phyloP scores from a whole-genome alignment of 2,888 invertebrate genomes.

The Orthosia gothica region DNA sequence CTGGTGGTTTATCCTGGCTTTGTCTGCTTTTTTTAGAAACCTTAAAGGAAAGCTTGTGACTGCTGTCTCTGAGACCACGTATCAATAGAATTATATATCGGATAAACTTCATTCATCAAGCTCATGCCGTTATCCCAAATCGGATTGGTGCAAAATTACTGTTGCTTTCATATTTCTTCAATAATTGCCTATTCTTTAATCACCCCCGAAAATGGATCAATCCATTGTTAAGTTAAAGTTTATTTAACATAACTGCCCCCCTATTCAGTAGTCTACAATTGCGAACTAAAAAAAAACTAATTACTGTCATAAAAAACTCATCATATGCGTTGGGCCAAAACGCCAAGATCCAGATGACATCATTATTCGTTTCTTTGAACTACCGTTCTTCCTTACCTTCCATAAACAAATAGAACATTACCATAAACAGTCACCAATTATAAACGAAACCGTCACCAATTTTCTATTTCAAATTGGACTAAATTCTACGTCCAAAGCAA shows the following conservation, averaged over 20 bases:
- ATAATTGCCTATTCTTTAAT: too few species aligned
- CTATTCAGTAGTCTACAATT: not conserved
- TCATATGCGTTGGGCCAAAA: too few species aligned
- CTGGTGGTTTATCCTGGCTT: not conserved
- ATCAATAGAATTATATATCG: too few species aligned
- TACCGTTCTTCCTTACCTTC: slow-evolving; percentile 1
- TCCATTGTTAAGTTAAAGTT: not conserved
- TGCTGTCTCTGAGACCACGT: too few species aligned
- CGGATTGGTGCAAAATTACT: too few species aligned
- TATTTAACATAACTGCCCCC: not conserved
- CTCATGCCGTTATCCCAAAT: too few species aligned
- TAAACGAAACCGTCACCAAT: slow-evolving; percentile 39
- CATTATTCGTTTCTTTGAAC: not conserved
- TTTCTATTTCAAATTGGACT: slow-evolving; percentile 45
- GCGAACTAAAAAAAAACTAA: not conserved
- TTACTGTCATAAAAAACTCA: not conserved
- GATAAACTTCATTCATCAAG: not conserved
- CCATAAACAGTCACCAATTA: slow-evolving; percentile 55
- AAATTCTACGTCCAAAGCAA: slow-evolving; percentile 37
- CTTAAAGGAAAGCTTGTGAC: not conserved
- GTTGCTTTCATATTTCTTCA: too few species aligned
- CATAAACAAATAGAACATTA: slow-evolving; percentile 23
- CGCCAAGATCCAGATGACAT: not conserved
- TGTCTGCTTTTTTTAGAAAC: not conserved
- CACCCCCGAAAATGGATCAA: too few species aligned